Evolutionary conservation across 2,888 invertebrate genomes (phyloP).

Genomic region (Morpho achilles): DNA sequence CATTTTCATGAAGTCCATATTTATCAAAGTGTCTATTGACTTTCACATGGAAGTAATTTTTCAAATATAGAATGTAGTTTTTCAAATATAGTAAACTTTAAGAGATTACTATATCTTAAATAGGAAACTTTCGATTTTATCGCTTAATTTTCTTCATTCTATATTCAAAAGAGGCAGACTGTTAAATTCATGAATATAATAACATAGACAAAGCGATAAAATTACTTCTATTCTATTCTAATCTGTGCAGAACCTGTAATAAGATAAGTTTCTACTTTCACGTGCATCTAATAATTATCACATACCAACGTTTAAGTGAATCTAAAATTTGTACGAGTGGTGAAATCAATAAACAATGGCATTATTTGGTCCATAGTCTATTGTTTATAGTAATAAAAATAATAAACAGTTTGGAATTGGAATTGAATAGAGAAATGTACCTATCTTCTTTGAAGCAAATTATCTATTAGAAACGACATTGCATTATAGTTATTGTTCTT

Average conservation of each 20-base stretch:
- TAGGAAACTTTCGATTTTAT: too few species aligned
- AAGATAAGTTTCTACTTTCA: constrained; percentile 4
- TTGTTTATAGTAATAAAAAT: constrained; percentile 25
- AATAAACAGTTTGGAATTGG: constrained; percentile 28
- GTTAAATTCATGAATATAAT: too few species aligned
- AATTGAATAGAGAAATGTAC: constrained; percentile 27
- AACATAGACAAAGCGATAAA: too few species aligned
- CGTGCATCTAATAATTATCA: constrained; percentile 1
- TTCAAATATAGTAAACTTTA: too few species aligned
- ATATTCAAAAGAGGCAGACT: too few species aligned
- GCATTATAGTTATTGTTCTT: constrained; percentile 15
- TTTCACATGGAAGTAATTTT: too few species aligned
- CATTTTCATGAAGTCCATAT: too few species aligned
- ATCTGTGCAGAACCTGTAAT: background rate
- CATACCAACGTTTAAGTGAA: constrained; percentile 2
- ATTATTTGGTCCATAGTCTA: constrained; percentile 19
- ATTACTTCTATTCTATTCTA: too few species aligned
- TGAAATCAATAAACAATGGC: constrained; percentile 19
- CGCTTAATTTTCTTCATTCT: too few species aligned
- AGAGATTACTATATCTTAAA: too few species aligned
- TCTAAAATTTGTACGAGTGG: constrained; percentile 8
- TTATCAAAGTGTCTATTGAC: too few species aligned
- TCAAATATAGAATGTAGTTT: too few species aligned
- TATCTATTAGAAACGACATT: constrained; percentile 15
- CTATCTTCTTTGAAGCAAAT: constrained; percentile 21